Evolutionary conservation across 2,888 invertebrate genomes (phyloP), one percentile per base, ranked within the genome.

Genomic region (Orthonevra nobilis): DNA sequence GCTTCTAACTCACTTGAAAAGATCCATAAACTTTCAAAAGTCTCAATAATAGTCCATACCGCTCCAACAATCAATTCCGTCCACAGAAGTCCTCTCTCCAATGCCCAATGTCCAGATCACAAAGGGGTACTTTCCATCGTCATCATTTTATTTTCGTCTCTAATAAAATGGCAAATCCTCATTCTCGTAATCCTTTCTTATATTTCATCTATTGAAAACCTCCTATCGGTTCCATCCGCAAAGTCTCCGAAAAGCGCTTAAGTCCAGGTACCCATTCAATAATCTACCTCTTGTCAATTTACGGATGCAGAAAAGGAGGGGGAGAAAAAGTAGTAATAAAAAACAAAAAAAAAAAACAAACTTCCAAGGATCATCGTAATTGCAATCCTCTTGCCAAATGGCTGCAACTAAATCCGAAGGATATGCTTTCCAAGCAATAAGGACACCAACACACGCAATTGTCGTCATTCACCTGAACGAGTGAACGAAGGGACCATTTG

Each of bases 381-480:
- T 79, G 66, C 73, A 73, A 73, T 68, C 79, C 48, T 44, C 73
- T 73, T 73, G 42, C 36, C 28, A 61, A 79, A 79, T 79, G 60
- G 72, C 36, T 72, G 72, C 72, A 72, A 38, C 61, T 20, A 73
- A 60, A 66, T 79, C 73, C 79, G 15, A 40, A 9, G 54, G 46
- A 70, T 70, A 61, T 54, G 20, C 52, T 46, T 30, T 32, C 34
- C 23, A 42, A 14, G 20, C 44, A 17, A 56, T 56, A 32, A 32
- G 17, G 14, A 63, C 50, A 30, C 10, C 10, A 32, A 50, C 44
- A 30, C 42, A 34, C 64, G 14, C 46, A 58, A 72, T 70, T 64
- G 63, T 46, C 58, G 28, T 75, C 56, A 64, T 64, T 72, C 46
- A 72, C 50, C 58, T 64, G 42, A 61, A 63, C 6, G 19, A 36